Base-by-base conservation (phyloP, 2,888 invertebrate species). In the Lycocerus yunnanus region DNA sequence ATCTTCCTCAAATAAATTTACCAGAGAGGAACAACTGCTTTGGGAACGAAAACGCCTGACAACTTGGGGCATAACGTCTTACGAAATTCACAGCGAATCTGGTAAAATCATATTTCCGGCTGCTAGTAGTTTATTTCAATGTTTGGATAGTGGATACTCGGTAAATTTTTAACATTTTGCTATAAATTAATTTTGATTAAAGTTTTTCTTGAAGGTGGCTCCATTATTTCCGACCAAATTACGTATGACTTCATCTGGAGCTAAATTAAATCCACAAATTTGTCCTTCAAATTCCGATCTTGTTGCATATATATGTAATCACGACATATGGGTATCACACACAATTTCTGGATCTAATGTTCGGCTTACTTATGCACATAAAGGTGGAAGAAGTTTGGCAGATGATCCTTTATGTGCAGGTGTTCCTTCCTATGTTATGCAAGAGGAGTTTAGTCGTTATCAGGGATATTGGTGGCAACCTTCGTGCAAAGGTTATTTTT, bases 401-500 rank as follows among this genome's bases (percentile, higher is more conserved):
- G 95, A 96, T 80, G 96, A 97, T 86, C 96, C 97, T 0, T 87
- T 93, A 0, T 95, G 94, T 82, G 97, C 98, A 0, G 99, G 99
- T 0, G 94, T 97, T n/a, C 98, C 99, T 0, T 97, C 97, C 1
- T 99, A 98, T 87, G 97, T 99, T 0, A 97, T 97, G 86, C 99
- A 99, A 87, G 99, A 99, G 86, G 99, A 99, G 88, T 98, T 99
- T 87, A 95, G 95, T 79, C 89, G 98, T 43, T 99, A 97, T 86
- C 96, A 95, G 73, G 99, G 98, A 0, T 98, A 96, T 87, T 99
- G 99, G 99, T 99, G 99, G 99, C 96, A 97, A 83, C 96, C 97
- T 14, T 8, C 27, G 11, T 73, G 66, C 24, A 72, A 68, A 72
- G 72, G 71, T 74, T 69, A 66, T 58, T 27, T 43, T 59, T 58